phyloP scores from a whole-genome alignment of 2,113 vertebrate genomes.

The Calidris pygmaea region DNA sequence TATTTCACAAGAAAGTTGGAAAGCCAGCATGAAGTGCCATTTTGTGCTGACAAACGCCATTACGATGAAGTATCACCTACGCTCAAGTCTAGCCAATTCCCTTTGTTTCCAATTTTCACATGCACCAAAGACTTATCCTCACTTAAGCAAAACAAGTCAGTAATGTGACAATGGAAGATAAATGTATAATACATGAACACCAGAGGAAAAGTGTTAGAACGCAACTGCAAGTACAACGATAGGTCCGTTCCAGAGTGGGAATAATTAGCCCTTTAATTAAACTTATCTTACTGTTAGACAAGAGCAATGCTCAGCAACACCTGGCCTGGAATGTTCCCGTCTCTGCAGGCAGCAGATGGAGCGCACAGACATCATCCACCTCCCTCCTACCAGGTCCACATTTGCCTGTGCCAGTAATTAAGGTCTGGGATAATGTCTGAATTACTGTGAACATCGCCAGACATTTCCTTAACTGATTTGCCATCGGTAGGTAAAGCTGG shows the following conservation, averaged over 20 bases:
- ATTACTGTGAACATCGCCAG: neutral
- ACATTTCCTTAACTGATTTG: neutral
- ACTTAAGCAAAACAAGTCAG: slow-evolving; percentile 38
- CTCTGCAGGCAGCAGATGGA: slow-evolving; percentile 74
- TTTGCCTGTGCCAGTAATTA: slow-evolving; percentile 60
- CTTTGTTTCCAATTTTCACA: slow-evolving; percentile 43
- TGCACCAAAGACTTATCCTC: neutral
- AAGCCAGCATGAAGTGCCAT: neutral
- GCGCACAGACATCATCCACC: neutral
- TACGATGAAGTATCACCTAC: slow-evolving; percentile 18
- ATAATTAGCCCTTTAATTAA: slow-evolving; percentile 77
- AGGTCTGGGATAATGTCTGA: slow-evolving; percentile 45
- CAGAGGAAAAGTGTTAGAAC: neutral
- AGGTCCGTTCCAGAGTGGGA: slow-evolving; percentile 6
- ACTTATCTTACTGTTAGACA: slow-evolving; percentile 64
- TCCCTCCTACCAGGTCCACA: slow-evolving; percentile 42
- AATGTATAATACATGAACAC: neutral
- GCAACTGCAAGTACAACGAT: neutral
- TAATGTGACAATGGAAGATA: slow-evolving; percentile 16
- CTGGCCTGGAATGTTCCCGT: slow-evolving; percentile 57
- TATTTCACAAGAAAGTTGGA: neutral
- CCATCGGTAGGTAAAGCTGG: neutral
- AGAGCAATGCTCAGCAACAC: slow-evolving; percentile 62
- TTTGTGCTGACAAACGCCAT: slow-evolving; percentile 30
- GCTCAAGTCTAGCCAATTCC: neutral